Evolutionary conservation across 2,888 invertebrate species (phyloP), one percentile per base, ranked within the genome.

Genomic region (Pseudanteris insignis): DNA sequence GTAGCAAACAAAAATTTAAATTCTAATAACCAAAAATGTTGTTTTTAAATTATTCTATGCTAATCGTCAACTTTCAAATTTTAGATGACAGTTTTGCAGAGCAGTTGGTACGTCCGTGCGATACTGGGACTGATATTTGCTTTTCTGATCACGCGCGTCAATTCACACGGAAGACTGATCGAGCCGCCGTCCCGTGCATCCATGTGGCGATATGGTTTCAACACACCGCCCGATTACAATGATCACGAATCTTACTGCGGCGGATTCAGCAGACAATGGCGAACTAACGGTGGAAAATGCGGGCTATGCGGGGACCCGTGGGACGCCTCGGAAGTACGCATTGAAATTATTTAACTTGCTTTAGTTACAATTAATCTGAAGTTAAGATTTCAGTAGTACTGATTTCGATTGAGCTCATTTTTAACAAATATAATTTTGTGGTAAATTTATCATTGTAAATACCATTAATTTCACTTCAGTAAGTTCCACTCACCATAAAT

Each of bases 241-340:
- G 94, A 94, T 80, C 89, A 93, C 76, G 92, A 94, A 74, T 83
- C 90, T 2, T 94, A 89, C 81, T 94, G 94, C 77, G 94, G 94
- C 0, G 94, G 94, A 6, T 92, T 89, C 77, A 85, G 88, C n/a
- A 83, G 90, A 40, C 93, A 93, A 73, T 91, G 91, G 89, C 85
- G 87, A 69, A 86, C 82, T 53, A 94, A 94, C 73, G 86, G 83
- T 1, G 94, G 94, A 0, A 90, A 91, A 75, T 94, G 94, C 72
- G 94, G 94, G 1, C 86, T 92, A 33, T 93, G 93, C 70, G 93
- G 93, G 0, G 93, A 94, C 78, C 84, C 93, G 1, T 93, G 90
- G 89, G 91, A 93, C 70, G 70, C 84, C 11, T n/a, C 13, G n/a
- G n/a, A 13, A 34, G 13, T 34, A n/a, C 2, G 15, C 33, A 5